Percentiles rank a stretch among this genome's conserved stretches.
Conservation (phyloP, 2,113 vertebrate species). For the Rhagologus leucostigma region DNA sequence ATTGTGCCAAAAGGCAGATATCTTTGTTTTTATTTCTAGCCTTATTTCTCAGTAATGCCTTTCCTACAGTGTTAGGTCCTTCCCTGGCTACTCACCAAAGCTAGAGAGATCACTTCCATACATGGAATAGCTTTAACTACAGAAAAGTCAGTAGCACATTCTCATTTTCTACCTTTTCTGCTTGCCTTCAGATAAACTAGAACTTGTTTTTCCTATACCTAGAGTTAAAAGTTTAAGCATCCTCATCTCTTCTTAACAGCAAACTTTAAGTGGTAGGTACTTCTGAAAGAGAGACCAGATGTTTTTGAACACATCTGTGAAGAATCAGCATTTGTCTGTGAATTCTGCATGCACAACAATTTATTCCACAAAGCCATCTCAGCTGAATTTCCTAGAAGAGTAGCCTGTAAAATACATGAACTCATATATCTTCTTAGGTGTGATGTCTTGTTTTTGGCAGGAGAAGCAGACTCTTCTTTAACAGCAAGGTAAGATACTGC, state of each 20-base stretch:
- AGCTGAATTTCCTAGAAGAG: conserved; percentile 27
- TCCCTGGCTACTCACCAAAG: background rate
- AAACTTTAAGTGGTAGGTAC: background rate
- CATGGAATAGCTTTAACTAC: background rate
- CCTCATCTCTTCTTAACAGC: background rate
- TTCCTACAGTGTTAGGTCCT: background rate
- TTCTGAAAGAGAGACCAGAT: background rate
- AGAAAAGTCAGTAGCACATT: background rate
- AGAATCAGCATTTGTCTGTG: conserved; percentile 22
- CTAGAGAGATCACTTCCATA: background rate
- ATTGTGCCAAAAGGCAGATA: background rate
- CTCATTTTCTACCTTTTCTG: background rate
- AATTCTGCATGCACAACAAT: background rate
- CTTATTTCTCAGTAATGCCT: background rate
- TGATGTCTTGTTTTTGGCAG: conserved; percentile 12
- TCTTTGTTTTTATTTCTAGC: background rate
- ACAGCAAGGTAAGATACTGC: background rate
- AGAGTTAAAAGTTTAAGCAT: background rate
- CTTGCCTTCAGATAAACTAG: background rate
- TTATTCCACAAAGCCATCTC: conserved; percentile 15
- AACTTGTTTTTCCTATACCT: background rate
- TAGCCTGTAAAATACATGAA: conserved; percentile 38
- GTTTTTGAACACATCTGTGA: conserved; percentile 17
- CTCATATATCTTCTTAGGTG: conserved; percentile 36
- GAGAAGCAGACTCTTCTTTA: background rate